Conservation (phyloP, 1,140 invertebrate species). For the Hestina assimilis region DNA sequence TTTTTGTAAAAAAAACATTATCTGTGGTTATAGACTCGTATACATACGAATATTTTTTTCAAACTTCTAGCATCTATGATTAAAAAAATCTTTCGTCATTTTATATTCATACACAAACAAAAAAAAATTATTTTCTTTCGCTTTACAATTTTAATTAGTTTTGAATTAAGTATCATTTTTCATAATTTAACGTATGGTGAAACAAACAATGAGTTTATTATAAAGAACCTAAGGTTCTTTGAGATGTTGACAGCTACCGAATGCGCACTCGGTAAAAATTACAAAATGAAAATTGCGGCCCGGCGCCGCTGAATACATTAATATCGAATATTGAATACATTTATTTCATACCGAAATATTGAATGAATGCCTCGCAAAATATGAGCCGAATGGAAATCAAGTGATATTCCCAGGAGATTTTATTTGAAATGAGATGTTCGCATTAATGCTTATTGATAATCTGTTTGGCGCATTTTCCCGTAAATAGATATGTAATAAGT, state of each 20-base stretch:
- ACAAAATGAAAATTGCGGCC: conserved; percentile 77
- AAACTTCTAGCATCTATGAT: too few relatives aligned
- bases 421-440: conserved; percentile 67
- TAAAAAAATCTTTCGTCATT: too few relatives aligned
- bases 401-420: conserved; percentile 61
- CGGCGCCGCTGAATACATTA: conserved; percentile 74
- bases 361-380: conserved; percentile 68
- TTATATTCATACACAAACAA: too few relatives aligned
- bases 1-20: conserved; percentile 14
- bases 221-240: conserved; percentile 21
- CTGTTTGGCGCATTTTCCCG: conserved; percentile 32
- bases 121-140: too few relatives aligned
- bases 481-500: conserved; percentile 20
- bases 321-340: conserved; percentile 78
- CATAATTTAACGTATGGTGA: neutral
- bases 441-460: conserved; percentile 64
- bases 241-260: conserved; percentile 50
- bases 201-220: conserved; percentile 21
- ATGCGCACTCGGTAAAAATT: conserved; percentile 73
- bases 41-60: too few relatives aligned
- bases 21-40: neutral
- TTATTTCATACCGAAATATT: conserved; percentile 75
- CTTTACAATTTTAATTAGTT: neutral
- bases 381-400: conserved; percentile 62
- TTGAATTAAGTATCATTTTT: neutral